These are phyloP conservation scores for Panopea generosa DNA, from an alignment of 2,888 invertebrate genomes.

Conservation along the genomic window DNA sequence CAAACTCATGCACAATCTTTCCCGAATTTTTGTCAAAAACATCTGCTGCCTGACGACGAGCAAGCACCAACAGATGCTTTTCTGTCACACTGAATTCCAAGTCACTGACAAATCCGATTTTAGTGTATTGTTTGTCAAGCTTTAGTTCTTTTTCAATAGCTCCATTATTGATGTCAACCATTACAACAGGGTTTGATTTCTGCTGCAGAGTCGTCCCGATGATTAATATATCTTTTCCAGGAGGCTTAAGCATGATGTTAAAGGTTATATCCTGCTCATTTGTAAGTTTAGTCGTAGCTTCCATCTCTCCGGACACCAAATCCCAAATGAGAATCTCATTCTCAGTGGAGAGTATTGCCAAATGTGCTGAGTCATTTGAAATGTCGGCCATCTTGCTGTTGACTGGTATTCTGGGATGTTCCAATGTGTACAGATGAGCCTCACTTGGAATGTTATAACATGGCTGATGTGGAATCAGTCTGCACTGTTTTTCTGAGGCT, in stretches of 20 bases:
- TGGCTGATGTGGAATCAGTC: slow-evolving; percentile 65
- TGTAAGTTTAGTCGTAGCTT: slow-evolving; percentile 47
- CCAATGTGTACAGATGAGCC: slow-evolving; percentile 62
- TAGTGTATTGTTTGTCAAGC: slow-evolving; percentile 67
- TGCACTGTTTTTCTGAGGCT: slow-evolving; percentile 83
- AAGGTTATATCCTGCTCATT: slow-evolving; percentile 50
- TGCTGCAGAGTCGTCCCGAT: slow-evolving; percentile 66
- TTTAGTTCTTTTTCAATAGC: slow-evolving; percentile 55
- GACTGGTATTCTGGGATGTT: slow-evolving; percentile 86
- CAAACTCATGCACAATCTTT: slow-evolving; percentile 62
- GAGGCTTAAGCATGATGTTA: slow-evolving; percentile 64
- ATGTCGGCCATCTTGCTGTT: slow-evolving; percentile 51
- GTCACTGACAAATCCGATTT: slow-evolving; percentile 68
- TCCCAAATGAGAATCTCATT: slow-evolving; percentile 72
- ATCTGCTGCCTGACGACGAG: slow-evolving; percentile 58
- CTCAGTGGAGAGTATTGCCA: slow-evolving; percentile 59
- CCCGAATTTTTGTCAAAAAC: slow-evolving; percentile 59
- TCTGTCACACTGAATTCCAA: slow-evolving; percentile 60
- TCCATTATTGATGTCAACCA: slow-evolving; percentile 64
- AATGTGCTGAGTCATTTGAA: slow-evolving; percentile 62
- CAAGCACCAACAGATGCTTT: slow-evolving; percentile 53
- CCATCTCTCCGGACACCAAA: slow-evolving; percentile 66
- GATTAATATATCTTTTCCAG: slow-evolving; percentile 56
- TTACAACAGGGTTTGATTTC: slow-evolving; percentile 63
- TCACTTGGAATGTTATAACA: slow-evolving; percentile 66